These are phyloP conservation scores for Caenorhabditis drosophilae DNA, from an alignment of 2,888 invertebrate species.

Conservation along the genomic window DNA sequence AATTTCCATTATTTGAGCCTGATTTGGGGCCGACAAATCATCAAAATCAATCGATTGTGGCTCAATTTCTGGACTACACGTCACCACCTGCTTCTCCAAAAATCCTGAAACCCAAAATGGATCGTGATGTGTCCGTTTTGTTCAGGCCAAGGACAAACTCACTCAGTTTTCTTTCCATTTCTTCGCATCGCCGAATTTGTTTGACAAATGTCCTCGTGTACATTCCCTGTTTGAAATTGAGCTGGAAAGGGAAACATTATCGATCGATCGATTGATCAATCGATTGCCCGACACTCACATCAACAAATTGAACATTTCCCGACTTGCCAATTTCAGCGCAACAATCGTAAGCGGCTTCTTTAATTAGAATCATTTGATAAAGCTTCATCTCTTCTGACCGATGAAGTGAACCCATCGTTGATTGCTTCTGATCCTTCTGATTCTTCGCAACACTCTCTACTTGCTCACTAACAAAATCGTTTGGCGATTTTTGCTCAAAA, in stretches of 20 bases:
- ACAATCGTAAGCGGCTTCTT: slow-evolving; percentile 59
- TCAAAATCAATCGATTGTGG: slow-evolving; percentile 74
- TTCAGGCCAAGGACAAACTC: slow-evolving; percentile 4
- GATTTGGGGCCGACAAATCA: slow-evolving; percentile 86
- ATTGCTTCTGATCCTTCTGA: not conserved
- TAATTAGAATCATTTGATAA: slow-evolving; percentile 58
- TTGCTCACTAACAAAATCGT: not conserved
- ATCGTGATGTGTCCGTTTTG: not conserved
- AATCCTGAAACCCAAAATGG: slow-evolving; percentile 73
- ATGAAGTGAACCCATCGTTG: slow-evolving; percentile 21
- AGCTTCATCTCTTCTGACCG: slow-evolving; percentile 55
- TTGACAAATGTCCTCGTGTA: slow-evolving; percentile 97
- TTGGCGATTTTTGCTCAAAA: not conserved
- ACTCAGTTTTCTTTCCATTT: slow-evolving; percentile 77
- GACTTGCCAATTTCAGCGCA: slow-evolving; percentile 57
- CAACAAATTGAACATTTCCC: slow-evolving; percentile 59
- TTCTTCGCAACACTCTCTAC: not conserved
- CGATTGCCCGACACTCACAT: slow-evolving; percentile 43
- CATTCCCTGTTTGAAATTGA: slow-evolving; percentile 93
- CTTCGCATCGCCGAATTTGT: slow-evolving; percentile 94
- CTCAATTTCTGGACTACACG: slow-evolving; percentile 91
- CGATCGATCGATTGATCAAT: not conserved
- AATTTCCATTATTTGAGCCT: slow-evolving; percentile 95
- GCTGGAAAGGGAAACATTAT: slow-evolving; percentile 73
- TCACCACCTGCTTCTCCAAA: slow-evolving; percentile 91